Percentiles rank a stretch among this genome's conserved stretches.
These are phyloP conservation scores for Porites australiensis DNA, from an alignment of 64 coral and sea anemone genomes.

Conservation along the genomic window DNA sequence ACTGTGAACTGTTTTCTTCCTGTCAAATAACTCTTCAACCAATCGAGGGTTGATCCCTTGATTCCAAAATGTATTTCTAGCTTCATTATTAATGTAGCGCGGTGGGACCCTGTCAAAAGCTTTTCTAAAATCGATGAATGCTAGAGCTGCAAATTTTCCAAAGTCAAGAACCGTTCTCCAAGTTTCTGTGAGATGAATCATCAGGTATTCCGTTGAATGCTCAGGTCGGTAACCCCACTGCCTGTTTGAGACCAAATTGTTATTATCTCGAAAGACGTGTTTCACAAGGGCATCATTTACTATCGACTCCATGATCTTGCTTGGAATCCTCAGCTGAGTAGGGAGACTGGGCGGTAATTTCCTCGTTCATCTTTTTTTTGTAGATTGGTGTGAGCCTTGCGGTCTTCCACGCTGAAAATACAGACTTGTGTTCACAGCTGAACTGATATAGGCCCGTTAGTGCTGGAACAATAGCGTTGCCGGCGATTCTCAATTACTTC, in stretches of 20 bases:
- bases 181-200: not conserved
- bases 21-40: not conserved
- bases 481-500: constrained; percentile 23
- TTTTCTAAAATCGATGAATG: constrained; percentile 24
- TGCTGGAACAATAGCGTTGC: constrained; percentile 8
- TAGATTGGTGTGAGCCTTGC: constrained; percentile 24
- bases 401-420: not conserved
- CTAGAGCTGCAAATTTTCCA: not conserved
- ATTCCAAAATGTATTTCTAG: constrained; percentile 13
- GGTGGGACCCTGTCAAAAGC: constrained; percentile 9
- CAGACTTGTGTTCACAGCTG: constrained; percentile 25
- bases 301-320: not conserved
- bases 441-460: not conserved
- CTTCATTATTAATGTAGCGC: not conserved
- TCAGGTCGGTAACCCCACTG: no score
- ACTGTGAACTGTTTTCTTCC: constrained; percentile 24
- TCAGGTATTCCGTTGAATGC: constrained; percentile 40
- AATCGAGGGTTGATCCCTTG: not conserved
- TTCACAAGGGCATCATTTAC: not conserved
- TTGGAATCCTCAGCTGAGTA: constrained; percentile 3
- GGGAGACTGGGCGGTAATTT: not conserved
- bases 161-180: constrained; percentile 38
- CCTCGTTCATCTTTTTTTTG: not conserved
- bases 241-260: not conserved
- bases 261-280: constrained; percentile 22